phyloP scores from a whole-genome alignment of 2,797 vertebrate genomes.

The Cetoscarus ocellatus region DNA sequence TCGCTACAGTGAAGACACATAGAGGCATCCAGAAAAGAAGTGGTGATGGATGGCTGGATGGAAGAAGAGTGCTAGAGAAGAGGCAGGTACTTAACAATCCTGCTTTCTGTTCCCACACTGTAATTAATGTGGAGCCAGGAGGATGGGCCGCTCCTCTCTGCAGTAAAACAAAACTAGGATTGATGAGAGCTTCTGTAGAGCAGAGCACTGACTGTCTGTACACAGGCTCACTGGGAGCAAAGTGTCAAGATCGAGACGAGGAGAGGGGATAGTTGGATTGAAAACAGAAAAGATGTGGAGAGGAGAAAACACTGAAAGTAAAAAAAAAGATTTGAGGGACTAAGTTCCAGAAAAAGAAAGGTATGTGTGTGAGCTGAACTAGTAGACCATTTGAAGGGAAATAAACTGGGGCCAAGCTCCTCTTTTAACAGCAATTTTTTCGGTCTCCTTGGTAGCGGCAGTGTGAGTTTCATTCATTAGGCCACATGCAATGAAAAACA shows the following conservation, averaged over 20 bases:
- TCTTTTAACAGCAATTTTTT: slow-evolving; percentile 68
- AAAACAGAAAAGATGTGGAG: slow-evolving; percentile 45
- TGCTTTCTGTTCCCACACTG: slow-evolving; percentile 67
- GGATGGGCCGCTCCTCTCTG: slow-evolving; percentile 68
- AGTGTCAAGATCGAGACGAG: slow-evolving; percentile 41
- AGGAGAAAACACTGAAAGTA: slow-evolving; percentile 6
- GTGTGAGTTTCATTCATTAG: slow-evolving; percentile 73
- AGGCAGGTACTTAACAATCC: slow-evolving; percentile 63
- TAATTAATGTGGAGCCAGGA: slow-evolving; percentile 80
- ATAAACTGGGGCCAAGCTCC: slow-evolving; percentile 69
- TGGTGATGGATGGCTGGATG: slow-evolving; percentile 26
- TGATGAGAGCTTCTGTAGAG: slow-evolving; percentile 71
- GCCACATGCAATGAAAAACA: slow-evolving; percentile 63
- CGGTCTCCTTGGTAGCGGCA: slow-evolving; percentile 79
- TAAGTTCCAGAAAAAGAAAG: slow-evolving; percentile 19
- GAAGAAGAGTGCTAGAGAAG: slow-evolving; percentile 30
- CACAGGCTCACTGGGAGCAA: slow-evolving; percentile 50
- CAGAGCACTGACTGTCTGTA: slow-evolving; percentile 64
- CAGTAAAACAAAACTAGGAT: slow-evolving; percentile 78
- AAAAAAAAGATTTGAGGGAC: slow-evolving; percentile 56
- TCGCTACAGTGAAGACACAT: neutral
- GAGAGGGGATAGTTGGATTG: slow-evolving; percentile 34
- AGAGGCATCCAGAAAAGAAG: slow-evolving; percentile 4
- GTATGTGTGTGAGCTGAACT: slow-evolving; percentile 27
- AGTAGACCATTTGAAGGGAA: slow-evolving; percentile 59